Evolutionary conservation across 2,113 vertebrate genomes (phyloP), one percentile per base, ranked within the genome.

Genomic region (Pimephales promelas): DNA sequence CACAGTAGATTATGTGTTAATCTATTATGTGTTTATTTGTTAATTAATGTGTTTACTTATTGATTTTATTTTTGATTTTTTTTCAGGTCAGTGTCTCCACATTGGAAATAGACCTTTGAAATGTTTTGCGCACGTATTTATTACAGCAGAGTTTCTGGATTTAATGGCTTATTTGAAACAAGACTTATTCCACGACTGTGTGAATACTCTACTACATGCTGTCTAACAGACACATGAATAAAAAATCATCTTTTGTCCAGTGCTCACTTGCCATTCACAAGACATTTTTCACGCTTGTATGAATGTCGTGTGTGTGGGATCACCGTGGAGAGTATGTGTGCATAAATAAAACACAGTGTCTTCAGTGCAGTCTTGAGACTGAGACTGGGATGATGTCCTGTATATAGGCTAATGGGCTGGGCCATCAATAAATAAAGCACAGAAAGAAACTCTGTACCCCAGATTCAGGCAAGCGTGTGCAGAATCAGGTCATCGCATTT

Each of bases 351-450:
- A 59, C 24, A n/a, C 36, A 1, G 28, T 28, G 31, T 40, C 10
- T 76, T 20, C 28, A 34, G 24, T 10, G 47, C 57, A 62, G 43
- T 13, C 26, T 49, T 28, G 9, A 20, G 57, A 49, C 71, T 49
- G 36, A 8, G 79, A 16, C 20, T 72, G 62, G 24, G 47, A 49
- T n/a, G 28, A 49, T 77, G 59, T 68, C n/a, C 78, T 59, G 22
- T 54, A 81, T 52, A 26, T 72, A 40, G 56, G 77, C 59, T 61
- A 76, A 64, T 83, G 28, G 73, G 72, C n/a, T 36, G 57, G 54
- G 8, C 4, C 59, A 83, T 84, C 14, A 84, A 78, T 80, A 81
- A 81, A 74, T 66, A 73, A 64, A 72, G 40, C 24, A 62, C 77
- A 79, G 57, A 85, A 36, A 18, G 71, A 68, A 36, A 64, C 18